A percentile compares a stretch with the other conserved stretches of the same genome.
Evolutionary conservation across 2,113 vertebrate genomes (phyloP).

Genomic region (Grallaria varia): DNA sequence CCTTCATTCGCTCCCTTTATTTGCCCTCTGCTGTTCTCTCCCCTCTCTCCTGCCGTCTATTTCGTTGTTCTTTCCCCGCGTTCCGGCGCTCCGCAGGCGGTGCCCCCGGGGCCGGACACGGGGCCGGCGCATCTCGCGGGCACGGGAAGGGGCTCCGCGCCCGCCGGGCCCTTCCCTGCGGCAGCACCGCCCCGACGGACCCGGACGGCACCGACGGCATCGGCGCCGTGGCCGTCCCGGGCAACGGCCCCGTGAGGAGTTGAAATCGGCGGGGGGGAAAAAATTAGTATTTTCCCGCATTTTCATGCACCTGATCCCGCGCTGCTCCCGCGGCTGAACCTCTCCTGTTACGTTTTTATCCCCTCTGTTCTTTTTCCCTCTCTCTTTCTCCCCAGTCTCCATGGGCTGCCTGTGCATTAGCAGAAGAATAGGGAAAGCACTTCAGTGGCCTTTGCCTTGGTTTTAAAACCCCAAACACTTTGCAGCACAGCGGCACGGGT

Average conservation of each 20-base stretch:
- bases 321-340: background rate
- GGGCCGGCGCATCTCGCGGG: no score
- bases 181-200: no score
- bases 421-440: background rate
- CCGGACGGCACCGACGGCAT: no score
- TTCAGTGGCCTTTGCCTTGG: background rate
- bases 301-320: background rate
- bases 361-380: background rate
- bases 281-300: background rate
- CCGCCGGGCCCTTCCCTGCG: no score
- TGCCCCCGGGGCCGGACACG: no score
- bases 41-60: background rate
- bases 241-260: background rate
- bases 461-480: background rate
- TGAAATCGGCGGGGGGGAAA: background rate
- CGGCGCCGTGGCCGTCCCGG: background rate
- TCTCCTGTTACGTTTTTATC: background rate
- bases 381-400: background rate
- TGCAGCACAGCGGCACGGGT: background rate
- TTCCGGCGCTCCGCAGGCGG: background rate
- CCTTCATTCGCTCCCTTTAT: background rate
- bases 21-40: no score
- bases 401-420: background rate
- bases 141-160: no score
- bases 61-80: background rate